Conservation (phyloP, 2,888 invertebrate species). For the Tetrapedia diversipes region DNA sequence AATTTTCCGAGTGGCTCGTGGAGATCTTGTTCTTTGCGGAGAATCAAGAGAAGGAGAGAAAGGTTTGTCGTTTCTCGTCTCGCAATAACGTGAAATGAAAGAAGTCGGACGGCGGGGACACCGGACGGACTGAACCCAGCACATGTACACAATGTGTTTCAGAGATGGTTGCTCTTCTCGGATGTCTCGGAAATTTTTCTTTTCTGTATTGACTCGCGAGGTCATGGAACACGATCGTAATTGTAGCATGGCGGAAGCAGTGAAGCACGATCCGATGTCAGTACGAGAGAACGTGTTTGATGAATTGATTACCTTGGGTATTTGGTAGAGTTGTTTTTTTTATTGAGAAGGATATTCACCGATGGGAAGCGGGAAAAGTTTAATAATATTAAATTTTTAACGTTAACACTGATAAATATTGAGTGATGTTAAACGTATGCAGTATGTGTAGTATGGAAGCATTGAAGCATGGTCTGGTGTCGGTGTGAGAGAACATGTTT, state of each 20-base stretch:
- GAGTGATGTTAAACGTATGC: no score
- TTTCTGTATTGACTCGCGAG: not conserved
- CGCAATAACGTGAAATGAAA: constrained; percentile 53
- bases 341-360: no score
- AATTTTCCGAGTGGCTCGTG: constrained; percentile 45
- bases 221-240: not conserved
- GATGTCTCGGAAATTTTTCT: constrained; percentile 6
- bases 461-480: not conserved
- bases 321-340: no score
- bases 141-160: not conserved
- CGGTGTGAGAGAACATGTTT: not conserved
- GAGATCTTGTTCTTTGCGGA: constrained; percentile 20
- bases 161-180: not conserved
- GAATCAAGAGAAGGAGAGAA: no score
- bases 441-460: no score
- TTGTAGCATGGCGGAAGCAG: not conserved
- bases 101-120: constrained; percentile 29
- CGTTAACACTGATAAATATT: no score
- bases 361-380: no score
- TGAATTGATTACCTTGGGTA: not conserved
- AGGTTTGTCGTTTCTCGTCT: constrained; percentile 37
- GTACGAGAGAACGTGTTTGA: not conserved
- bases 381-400: no score
- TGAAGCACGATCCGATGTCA: not conserved
- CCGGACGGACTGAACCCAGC: not conserved